Conservation (phyloP, 30 jellyfish, hydroid and myxozoan genomes). For the Chironex yamaguchii region DNA sequence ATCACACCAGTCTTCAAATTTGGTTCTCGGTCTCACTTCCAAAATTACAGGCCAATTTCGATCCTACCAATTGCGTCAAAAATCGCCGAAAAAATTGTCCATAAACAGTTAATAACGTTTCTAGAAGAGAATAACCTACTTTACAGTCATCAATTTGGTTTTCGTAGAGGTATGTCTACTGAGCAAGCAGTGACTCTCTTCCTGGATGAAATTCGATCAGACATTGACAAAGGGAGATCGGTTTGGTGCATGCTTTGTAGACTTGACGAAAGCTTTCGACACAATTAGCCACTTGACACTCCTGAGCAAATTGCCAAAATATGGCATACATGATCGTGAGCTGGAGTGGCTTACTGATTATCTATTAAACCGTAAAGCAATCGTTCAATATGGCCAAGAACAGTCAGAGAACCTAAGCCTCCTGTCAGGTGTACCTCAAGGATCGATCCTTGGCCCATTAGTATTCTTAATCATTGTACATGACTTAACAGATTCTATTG, state of each 20-base stretch:
- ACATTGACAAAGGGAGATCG: no score
- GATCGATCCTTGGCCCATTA: conserved; percentile 72
- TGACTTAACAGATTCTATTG: conserved; percentile 29
- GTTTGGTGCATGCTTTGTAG: background rate
- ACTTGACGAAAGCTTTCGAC: conserved; percentile 7
- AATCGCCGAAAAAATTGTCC: conserved; percentile 16
- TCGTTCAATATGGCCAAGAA: conserved; percentile 12
- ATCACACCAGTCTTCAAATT: no score
- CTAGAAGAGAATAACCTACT: conserved; percentile 51
- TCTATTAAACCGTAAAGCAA: conserved; percentile 1
- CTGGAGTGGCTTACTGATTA: conserved; percentile 8
- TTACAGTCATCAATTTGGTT: conserved; percentile 39
- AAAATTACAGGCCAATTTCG: conserved; percentile 15
- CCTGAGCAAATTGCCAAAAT: conserved; percentile 12
- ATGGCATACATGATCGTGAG: conserved; percentile 22
- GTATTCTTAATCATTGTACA: conserved; percentile 48
- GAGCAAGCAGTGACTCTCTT: no score
- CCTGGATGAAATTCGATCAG: no score
- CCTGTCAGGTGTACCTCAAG: conserved; percentile 59
- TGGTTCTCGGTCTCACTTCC: no score
- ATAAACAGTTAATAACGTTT: background rate
- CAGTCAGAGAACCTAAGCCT: conserved; percentile 52
- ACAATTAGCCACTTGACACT: background rate
- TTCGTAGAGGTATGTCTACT: conserved; percentile 4
- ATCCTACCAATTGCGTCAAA: conserved; percentile 33